Base-by-base conservation (phyloP, 2,888 invertebrate genomes). In the Eupithecia subumbrata region DNA sequence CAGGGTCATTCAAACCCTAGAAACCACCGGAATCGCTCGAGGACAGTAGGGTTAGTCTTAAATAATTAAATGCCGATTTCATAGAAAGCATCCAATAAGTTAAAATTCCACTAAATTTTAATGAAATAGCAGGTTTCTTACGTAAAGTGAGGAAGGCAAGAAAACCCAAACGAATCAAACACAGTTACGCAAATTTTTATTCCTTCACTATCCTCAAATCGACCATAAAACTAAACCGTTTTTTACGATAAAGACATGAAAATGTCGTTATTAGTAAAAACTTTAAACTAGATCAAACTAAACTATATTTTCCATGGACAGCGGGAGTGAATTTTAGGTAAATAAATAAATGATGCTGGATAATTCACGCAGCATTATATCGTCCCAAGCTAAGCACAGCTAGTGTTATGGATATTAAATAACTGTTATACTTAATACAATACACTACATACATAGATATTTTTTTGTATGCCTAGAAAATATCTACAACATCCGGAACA, bases 221-320 rank as follows among this genome's bases (percentile, higher is more conserved):
- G 56, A 40, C 30, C 60, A 43, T 70, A 71, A 71, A 76, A 67
- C 71, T 43, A 34, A 64, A 67, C 9, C 66, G 5, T 34, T 8
- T 64, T 64, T 34, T 16, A 66, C 70, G 56, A 76, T 70, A 73
- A 73, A 76, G 70, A 52, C 30, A 71, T 73, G 63, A 22, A 34
- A 67, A 9, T 34, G 34, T 34, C 14, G 64, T 18, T 34, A 64
- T 34, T 0, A 64, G 30, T 30, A 34, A 64, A 64, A 18, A 34
- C 18, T 34, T 64, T 34, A 64, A 64, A 18, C 64, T 34, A 64
- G 30, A 18, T 64, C 34, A 64, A 64, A 64, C 18, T 18, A 2
- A n/a, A n/a, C 30, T 25, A 60, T 1, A 56, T 56, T 56, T 60
- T 14, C 25, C 25, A 5, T 25, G 14, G 14, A 25, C n/a, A 12